These are phyloP conservation scores for Oscheius onirici DNA, from an alignment of 2,888 invertebrate genomes.

Conservation along the genomic window DNA sequence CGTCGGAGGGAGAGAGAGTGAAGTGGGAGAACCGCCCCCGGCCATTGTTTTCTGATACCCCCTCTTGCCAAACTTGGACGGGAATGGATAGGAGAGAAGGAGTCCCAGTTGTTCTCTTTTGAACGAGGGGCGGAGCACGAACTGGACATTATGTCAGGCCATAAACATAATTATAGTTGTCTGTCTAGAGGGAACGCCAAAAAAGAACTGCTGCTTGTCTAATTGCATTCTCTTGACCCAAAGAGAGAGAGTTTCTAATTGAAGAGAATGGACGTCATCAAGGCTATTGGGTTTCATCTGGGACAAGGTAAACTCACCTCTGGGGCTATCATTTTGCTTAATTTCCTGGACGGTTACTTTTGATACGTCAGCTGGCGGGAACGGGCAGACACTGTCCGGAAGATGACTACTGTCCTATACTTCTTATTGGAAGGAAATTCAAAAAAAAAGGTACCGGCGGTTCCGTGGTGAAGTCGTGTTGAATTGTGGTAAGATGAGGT, in stretches of 20 bases:
- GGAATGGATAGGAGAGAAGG: too few relatives aligned
- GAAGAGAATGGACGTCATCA: not conserved
- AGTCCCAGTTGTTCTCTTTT: too few relatives aligned
- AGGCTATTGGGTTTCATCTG: constrained; percentile 24
- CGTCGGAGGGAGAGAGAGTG: constrained; percentile 11
- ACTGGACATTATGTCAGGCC: too few relatives aligned
- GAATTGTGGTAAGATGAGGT: constrained; percentile 62
- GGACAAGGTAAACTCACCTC: constrained; percentile 55
- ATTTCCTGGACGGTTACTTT: constrained; percentile 71
- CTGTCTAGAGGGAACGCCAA: too few relatives aligned
- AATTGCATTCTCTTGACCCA: too few relatives aligned
- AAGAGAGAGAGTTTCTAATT: not conserved
- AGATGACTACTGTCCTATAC: constrained; percentile 39
- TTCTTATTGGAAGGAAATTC: not conserved
- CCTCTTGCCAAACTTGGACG: not conserved
- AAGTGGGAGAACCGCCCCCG: constrained; percentile 12
- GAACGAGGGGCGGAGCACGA: too few relatives aligned
- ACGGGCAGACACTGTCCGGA: constrained; percentile 65
- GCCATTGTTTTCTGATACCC: constrained; percentile 27
- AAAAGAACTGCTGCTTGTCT: too few relatives aligned
- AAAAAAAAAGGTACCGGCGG: constrained; percentile 4
- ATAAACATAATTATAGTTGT: too few relatives aligned
- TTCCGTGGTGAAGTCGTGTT: constrained; percentile 64
- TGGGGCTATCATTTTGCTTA: constrained; percentile 65
- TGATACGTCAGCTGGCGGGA: constrained; percentile 70